Evolutionary conservation across 2,888 invertebrate genomes (phyloP), one percentile per base, ranked within the genome.

Genomic region (Meghimatium bilineatum): DNA sequence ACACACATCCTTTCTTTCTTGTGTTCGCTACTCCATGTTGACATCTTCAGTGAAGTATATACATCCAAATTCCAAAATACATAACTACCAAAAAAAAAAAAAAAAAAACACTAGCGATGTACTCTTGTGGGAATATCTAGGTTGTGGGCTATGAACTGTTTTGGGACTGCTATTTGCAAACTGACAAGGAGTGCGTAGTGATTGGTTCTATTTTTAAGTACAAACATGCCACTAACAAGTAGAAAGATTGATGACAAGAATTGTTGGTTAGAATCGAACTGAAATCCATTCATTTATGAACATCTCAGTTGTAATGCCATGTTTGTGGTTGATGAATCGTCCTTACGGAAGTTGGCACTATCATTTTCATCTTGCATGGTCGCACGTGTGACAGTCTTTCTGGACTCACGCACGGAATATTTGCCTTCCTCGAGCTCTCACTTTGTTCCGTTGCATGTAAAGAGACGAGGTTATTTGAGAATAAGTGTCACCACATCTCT

Each of bases 331-430:
- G 72, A 74, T 74, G 44, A 74, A 29, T 44, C 44, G 29, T 29
- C 72, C 17, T 49, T 29, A 29, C 44, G 49, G 72, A 74, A 74
- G 49, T 29, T 74, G 49, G 17, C 72, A 49, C 72, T 49, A 74
- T 74, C 49, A 74, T 74, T 74, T 74, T 29, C 49, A 74, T 74
- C 49, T 49, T 49, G 71, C 71, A 74, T 71, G 72, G 49, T 29
- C 29, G 72, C 29, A 29, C 49, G 74, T 52, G 32, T 74, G 74
- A 52, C 49, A 32, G 52, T 29, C 32, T 20, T 34, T 74, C 52
- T 52, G 5, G 20, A 0, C 72, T 23, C 32, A 52, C 52, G 32
- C 74, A 74, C 6, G 52, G 32, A 52, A 32, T 23, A 23, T 49
- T 5, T 52, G 52, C 32, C 32, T 29, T 74, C 29, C 29, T 49